Conservation (phyloP, 2,888 invertebrate species). For the Laothoe populi region DNA sequence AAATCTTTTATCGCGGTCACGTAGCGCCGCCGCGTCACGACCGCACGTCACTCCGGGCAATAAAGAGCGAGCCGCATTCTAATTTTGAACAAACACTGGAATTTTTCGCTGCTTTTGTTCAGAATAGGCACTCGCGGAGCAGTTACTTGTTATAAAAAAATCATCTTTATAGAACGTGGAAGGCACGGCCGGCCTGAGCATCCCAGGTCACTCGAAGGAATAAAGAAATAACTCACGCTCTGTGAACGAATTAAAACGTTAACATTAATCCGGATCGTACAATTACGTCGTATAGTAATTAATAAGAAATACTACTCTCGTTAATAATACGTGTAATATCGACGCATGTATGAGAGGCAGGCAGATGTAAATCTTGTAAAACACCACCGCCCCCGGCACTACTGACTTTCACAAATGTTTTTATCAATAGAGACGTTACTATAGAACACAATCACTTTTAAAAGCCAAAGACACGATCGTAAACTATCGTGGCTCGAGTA, state of each 20-base stretch:
- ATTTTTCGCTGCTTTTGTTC: conserved; percentile 69
- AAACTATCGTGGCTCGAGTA: conserved; percentile 71
- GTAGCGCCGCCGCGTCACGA: conserved; percentile 82
- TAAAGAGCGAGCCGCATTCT: conserved; percentile 81
- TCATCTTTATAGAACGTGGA: conserved; percentile 72
- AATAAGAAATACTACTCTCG: conserved; percentile 73
- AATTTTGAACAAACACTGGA: conserved; percentile 78
- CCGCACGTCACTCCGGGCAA: conserved; percentile 79
- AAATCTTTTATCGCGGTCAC: conserved; percentile 85
- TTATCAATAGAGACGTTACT: conserved; percentile 81
- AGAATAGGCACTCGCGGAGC: conserved; percentile 62
- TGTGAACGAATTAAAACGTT: conserved; percentile 70
- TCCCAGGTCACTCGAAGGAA: conserved; percentile 62
- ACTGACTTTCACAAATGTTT: conserved; percentile 77
- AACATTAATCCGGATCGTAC: conserved; percentile 69
- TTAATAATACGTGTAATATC: conserved; percentile 81
- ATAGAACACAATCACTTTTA: conserved; percentile 68
- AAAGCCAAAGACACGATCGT: conserved; percentile 69
- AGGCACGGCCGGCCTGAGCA: conserved; percentile 62
- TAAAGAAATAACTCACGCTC: conserved; percentile 70
- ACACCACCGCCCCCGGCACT: conserved; percentile 68
- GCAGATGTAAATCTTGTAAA: conserved; percentile 75
- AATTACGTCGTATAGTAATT: conserved; percentile 74
- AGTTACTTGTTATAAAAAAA: conserved; percentile 62
- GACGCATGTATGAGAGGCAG: conserved; percentile 65